Evolutionary conservation across 2,113 vertebrate species (phyloP).

Genomic region (Penelope pileata): DNA sequence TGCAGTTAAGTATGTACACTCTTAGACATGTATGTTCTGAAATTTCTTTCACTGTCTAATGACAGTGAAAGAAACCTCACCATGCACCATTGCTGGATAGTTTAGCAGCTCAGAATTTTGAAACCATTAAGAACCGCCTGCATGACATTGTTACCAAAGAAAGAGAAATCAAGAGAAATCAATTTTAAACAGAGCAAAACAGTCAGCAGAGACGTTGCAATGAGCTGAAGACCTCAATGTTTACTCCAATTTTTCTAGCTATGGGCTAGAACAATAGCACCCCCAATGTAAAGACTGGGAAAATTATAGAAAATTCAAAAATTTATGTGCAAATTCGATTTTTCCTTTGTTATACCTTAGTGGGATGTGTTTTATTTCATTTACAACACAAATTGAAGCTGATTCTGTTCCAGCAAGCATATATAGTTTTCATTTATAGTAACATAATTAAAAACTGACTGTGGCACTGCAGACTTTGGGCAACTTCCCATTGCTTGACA

Average conservation of each 20-base stretch:
- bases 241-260: background rate
- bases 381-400: background rate
- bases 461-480: background rate
- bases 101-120: constrained; percentile 30
- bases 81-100: background rate
- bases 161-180: constrained; percentile 3
- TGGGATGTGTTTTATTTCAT: background rate
- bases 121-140: background rate
- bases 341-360: background rate
- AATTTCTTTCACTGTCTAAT: too few species aligned
- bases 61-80: background rate
- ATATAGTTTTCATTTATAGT: constrained; percentile 37
- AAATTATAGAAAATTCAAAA: background rate
- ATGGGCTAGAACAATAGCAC: background rate
- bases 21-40: background rate
- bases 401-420: background rate
- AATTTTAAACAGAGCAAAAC: background rate
- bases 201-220: background rate
- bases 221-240: background rate
- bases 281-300: background rate
- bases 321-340: background rate
- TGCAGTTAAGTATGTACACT: background rate
- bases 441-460: background rate
- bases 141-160: background rate
- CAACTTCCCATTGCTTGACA: background rate